Evolutionary conservation across 1,140 invertebrate species (phyloP), one percentile per base, ranked within the genome.

Genomic region (Dendroctonus ponderosae): DNA sequence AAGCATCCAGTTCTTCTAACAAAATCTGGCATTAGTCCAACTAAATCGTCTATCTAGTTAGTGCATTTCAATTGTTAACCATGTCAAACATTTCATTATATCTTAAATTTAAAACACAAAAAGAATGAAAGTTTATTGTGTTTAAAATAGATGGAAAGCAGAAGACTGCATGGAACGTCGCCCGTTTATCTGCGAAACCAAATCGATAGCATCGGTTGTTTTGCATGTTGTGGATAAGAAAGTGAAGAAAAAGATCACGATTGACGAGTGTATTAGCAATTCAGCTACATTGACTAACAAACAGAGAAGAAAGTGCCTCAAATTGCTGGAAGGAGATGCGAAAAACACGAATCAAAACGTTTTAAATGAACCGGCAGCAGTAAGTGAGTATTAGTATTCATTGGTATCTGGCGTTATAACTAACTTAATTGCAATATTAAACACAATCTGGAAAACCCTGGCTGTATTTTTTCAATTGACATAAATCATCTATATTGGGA

Each of bases 351-450:
- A 46, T 11, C 12, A 15, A 6, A 50, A 50, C 2, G 11, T 52
- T 12, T 15, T 8, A n/a, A 48, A 61, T 37, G 60, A 68, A 43
- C 60, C 66, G 51, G 66, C 59, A 48, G 59, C 66, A 68, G 66
- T 68, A 68, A 68, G 66, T 68, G 66, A 68, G 66, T 68, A 54
- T 42, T 54, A 54, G n/a, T 53, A 46, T 12, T 56, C 39, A 26
- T 26, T 26, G 26, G 26, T 26, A 26, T 26, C 26, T 26, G 26
- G 26, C 26, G 1, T 26, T 26, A 26, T 26, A 26, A 26, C 26
- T 26, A 26, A 26, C 26, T 26, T 26, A 26, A 26, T 3, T 26
- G 26, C 26, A 26, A 26, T 26, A 26, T 26, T 26, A 26, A 26
- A 26, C 26, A 26, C 26, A 26, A 26, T 26, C 26, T 26, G 26